Evolutionary conservation across 2,888 invertebrate species (phyloP), one percentile per base, ranked within the genome.

Genomic region (Argyra leucocephala): DNA sequence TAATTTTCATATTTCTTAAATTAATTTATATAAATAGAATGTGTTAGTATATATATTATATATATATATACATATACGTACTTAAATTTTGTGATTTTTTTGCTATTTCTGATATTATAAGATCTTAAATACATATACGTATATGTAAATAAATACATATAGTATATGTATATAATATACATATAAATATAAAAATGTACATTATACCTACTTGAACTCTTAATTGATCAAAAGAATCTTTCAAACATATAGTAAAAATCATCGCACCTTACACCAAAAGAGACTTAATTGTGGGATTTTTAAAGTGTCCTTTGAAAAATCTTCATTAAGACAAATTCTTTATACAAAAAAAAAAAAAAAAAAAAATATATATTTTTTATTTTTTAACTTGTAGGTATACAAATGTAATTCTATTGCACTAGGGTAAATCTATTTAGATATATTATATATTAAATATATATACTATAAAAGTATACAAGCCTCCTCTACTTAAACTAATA

Each of bases 191-290:
- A n/a, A n/a, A n/a, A n/a, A n/a, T n/a, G n/a, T n/a, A 37, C 12
- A 37, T 37, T 37, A 37, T 37, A 37, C n/a, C 61, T 26, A 23
- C 61, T 61, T 61, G 61, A 61, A 61, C n/a, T 61, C 21, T 61
- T 61, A 61, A 61, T 61, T 61, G 61, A 61, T 61, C 61, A 61
- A 61, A 61, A 61, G 26, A 26, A 24, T n/a, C n/a, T n/a, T 3
- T 26, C 24, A 61, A 58, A 58, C n/a, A 57, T 57, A 57, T 22
- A 22, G 23, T 58, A 23, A 58, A 22, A 23, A 15, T 6, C 23
- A 58, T 58, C 37, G 37, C 37, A 37, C 22, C 58, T 58, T 58
- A 23, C 58, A 22, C 58, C 58, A 22, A 58, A 58, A 58, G 23
- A 58, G 15, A 22, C 22, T 58, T 58, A 58, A 58, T 58, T 58